These are phyloP conservation scores for Nephila pilipes DNA, from an alignment of 1,140 invertebrate species.

Conservation along the genomic window DNA sequence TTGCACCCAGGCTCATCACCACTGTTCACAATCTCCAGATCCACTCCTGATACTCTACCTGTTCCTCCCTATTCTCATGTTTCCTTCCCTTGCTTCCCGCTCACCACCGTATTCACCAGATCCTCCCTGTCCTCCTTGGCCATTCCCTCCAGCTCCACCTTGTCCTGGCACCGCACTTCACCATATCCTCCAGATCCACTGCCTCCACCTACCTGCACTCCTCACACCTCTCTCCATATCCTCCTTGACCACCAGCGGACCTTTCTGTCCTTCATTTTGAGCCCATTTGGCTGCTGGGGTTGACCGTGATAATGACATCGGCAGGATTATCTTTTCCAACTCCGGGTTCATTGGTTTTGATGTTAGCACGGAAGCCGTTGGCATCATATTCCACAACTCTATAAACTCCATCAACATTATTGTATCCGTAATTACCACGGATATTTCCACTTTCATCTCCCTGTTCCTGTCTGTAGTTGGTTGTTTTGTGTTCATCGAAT, in stretches of 20 bases:
- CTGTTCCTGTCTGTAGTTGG: neutral
- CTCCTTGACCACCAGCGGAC: constrained; percentile 50
- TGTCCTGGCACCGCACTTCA: neutral
- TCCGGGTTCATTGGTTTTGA: neutral
- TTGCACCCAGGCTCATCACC: neutral
- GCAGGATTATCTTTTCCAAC: constrained; percentile 28
- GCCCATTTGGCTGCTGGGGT: constrained; percentile 71
- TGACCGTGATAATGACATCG: constrained; percentile 71
- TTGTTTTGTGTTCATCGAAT: neutral
- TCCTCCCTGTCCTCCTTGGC: neutral
- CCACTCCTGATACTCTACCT: neutral
- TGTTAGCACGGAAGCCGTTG: neutral
- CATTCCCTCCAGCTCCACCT: neutral
- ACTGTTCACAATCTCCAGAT: neutral
- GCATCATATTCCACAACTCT: neutral
- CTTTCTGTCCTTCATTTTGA: constrained; percentile 6
- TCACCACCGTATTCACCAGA: neutral
- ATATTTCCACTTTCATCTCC: neutral
- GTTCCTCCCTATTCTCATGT: neutral
- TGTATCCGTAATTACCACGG: neutral
- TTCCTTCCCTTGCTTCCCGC: neutral
- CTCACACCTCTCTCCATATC: neutral
- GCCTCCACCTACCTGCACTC: neutral
- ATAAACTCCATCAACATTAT: neutral
- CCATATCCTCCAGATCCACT: neutral